Evolutionary conservation across 2,797 vertebrate genomes (phyloP), one percentile per base, ranked within the genome.

Genomic region (Hippocampus kuda): DNA sequence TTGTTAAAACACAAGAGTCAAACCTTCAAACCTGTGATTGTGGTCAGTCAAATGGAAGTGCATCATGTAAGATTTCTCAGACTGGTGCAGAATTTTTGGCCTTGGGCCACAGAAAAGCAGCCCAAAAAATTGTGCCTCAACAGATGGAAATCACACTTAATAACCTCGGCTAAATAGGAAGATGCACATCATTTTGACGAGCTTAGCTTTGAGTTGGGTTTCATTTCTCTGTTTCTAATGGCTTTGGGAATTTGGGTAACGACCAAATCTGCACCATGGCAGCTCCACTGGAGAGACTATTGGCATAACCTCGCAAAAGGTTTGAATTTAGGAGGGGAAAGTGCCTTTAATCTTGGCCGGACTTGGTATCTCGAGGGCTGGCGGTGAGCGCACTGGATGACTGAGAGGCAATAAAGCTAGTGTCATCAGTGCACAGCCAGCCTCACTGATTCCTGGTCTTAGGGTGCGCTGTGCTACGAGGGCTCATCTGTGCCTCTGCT

Each of bases 401-500:
- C 71, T 71, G 83, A 86, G 78, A 72, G 75, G 74, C 75, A 48
- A 81, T 77, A 77, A 82, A 64, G 20, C 13, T 77, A 77, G 73
- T 80, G 83, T 83, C 81, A 84, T 88, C 83, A 79, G 72, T 65
- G 73, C 79, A 72, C 78, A 84, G 72, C 75, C 22, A 15, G 56
- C 76, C 79, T 85, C 79, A 67, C 77, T 76, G 78, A 84, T 76
- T 87, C 80, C 75, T 78, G 79, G 78, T 86, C 79, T 74, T 82
- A 72, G 76, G 76, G 81, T 51, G 49, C 73, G 79, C 73, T 49
- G 24, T 1, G 30, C 78, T 75, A 72, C 76, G 68, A 80, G 81
- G 83, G 76, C 82, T 85, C 86, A 89, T 84, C 85, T 88, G 86
- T 72, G 86, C 73, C 67, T 75, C 71, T 70, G 73, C 67, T 81